These are phyloP conservation scores for Pemphredon lugubris DNA, from an alignment of 2,888 invertebrate species.

Conservation along the genomic window DNA sequence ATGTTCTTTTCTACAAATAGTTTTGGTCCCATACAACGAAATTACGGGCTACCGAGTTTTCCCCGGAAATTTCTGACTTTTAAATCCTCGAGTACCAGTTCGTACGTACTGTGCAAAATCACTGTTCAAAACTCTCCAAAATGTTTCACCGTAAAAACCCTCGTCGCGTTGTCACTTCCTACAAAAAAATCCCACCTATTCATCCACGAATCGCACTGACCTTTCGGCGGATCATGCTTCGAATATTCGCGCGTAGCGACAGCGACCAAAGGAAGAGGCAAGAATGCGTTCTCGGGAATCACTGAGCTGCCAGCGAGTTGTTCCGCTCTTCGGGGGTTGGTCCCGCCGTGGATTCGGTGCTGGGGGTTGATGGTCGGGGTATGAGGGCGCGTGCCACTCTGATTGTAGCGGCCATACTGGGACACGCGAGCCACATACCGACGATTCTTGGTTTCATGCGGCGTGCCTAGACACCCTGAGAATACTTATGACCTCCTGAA, in stretches of 20 bases:
- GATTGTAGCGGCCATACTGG: constrained; percentile 70
- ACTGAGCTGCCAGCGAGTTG: constrained; percentile 27
- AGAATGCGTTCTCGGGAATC: constrained; percentile 42
- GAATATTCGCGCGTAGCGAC: constrained; percentile 16
- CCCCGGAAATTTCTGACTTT: too few species aligned
- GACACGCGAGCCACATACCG: constrained; percentile 71
- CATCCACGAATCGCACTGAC: too few species aligned
- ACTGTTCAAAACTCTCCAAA: too few species aligned
- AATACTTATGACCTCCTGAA: constrained; percentile 65
- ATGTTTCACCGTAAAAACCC: too few species aligned
- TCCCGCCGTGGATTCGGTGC: constrained; percentile 39
- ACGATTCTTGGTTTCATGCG: constrained; percentile 70
- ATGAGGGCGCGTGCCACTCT: constrained; percentile 71
- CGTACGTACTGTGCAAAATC: too few species aligned
- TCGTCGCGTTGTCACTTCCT: too few species aligned
- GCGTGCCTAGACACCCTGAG: constrained; percentile 66
- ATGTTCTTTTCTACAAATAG: too few species aligned
- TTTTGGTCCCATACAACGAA: too few species aligned
- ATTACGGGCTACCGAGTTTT: too few species aligned
- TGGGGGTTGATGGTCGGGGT: constrained; percentile 32
- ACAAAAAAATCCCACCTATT: too few species aligned
- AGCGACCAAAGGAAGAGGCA: constrained; percentile 20
- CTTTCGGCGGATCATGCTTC: too few species aligned
- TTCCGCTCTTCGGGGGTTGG: constrained; percentile 41
- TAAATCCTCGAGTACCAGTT: too few species aligned